Evolutionary conservation across 2,888 invertebrate genomes (phyloP).

Genomic region (Arrhopalites spinosus): DNA sequence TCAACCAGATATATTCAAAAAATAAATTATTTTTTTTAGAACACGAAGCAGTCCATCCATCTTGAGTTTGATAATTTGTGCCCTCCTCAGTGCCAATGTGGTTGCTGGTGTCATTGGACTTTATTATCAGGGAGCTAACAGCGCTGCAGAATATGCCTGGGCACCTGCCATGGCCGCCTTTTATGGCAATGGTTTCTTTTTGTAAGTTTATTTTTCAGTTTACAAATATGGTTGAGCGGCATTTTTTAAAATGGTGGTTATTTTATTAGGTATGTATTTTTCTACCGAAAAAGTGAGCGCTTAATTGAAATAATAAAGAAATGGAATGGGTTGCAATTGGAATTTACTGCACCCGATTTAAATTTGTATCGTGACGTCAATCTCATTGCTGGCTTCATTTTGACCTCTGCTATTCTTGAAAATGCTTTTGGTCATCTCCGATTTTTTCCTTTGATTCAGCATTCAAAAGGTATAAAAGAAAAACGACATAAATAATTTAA

Average conservation of each 20-base stretch:
- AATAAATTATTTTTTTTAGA: background rate
- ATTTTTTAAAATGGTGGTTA: background rate
- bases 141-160: background rate
- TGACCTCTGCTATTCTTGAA: slow-evolving; percentile 27
- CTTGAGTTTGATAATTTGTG: background rate
- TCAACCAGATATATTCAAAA: background rate
- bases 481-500: background rate
- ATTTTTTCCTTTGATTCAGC: slow-evolving; percentile 12
- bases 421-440: slow-evolving; percentile 24
- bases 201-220: background rate
- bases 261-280: slow-evolving; percentile 12
- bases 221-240: background rate
- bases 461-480: slow-evolving; percentile 3
- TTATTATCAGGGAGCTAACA: background rate
- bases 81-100: background rate
- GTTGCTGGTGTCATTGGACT: background rate
- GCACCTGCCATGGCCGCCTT: background rate
- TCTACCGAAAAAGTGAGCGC: background rate
- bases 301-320: slow-evolving; percentile 4
- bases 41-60: background rate
- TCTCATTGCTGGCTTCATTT: slow-evolving; percentile 1
- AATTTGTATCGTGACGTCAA: slow-evolving; percentile 4
- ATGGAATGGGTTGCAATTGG: slow-evolving; percentile 15
- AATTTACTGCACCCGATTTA: background rate
- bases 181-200: background rate